Percentiles rank a stretch among this genome's conserved stretches.
Evolutionary conservation across 2,888 invertebrate species (phyloP).

Genomic region (Selenia dentaria): DNA sequence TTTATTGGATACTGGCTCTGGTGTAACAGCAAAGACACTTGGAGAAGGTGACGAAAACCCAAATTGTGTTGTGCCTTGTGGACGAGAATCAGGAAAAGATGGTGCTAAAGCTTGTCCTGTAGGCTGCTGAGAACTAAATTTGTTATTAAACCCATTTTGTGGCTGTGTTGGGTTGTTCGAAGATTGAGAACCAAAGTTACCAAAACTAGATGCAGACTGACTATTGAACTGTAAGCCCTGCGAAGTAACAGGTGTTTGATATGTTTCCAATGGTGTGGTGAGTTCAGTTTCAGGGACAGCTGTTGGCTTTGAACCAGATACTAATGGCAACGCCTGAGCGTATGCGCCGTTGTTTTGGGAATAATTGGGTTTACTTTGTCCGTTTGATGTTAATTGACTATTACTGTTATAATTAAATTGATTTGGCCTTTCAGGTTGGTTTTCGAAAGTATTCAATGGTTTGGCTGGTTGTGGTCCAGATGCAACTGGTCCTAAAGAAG

Average conservation of each 20-base stretch:
- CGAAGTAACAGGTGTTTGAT: conserved; percentile 18
- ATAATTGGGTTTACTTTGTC: conserved; percentile 6
- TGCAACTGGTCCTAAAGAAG: conserved; percentile 10
- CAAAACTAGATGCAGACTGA: conserved; percentile 13
- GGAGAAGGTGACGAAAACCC: conserved; percentile 4
- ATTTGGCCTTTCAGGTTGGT: conserved; percentile 20
- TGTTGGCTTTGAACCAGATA: conserved; percentile 34
- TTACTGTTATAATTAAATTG: conserved; percentile 26
- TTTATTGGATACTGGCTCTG: not conserved
- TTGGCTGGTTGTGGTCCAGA: conserved; percentile 11
- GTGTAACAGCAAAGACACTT: conserved; percentile 3
- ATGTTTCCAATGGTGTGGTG: conserved; percentile 54
- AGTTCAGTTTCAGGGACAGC: conserved; percentile 50
- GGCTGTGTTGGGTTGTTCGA: conserved; percentile 9
- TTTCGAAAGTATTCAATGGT: conserved; percentile 15
- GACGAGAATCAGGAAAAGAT: conserved; percentile 12
- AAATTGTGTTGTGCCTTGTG: conserved; percentile 15
- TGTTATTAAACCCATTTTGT: conserved; percentile 17
- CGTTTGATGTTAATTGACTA: conserved; percentile 28
- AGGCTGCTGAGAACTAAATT: conserved; percentile 15
- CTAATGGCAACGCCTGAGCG: conserved; percentile 3
- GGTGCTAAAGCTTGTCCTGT: conserved; percentile 11
- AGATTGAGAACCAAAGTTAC: conserved; percentile 12
- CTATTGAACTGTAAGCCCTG: conserved; percentile 18
- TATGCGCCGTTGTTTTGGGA: conserved; percentile 9